A percentile compares a stretch with the other conserved stretches of the same genome.
Evolutionary conservation across 2,888 invertebrate genomes (phyloP).

Genomic region (Erebia aethiops): DNA sequence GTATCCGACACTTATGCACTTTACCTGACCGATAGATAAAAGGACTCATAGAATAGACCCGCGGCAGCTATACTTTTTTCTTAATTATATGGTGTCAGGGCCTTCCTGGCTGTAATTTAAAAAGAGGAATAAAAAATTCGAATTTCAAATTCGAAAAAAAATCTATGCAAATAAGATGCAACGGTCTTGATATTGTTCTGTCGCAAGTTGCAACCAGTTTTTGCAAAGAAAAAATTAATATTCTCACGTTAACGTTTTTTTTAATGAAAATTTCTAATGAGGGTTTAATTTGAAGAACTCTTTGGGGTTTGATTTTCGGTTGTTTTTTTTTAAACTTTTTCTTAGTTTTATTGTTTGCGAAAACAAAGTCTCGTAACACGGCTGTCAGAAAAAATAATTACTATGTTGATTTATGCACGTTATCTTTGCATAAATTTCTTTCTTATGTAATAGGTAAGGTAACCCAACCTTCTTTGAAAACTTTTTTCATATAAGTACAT

Average conservation of each 20-base stretch:
- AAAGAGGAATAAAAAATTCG: slow-evolving; percentile 44
- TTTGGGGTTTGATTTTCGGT: slow-evolving; percentile 79
- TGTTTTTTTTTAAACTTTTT: slow-evolving; percentile 57
- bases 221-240: slow-evolving; percentile 70
- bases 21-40: slow-evolving; percentile 79
- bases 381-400: slow-evolving; percentile 80
- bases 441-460: slow-evolving; percentile 16
- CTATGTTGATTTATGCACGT: slow-evolving; percentile 73
- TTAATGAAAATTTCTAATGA: slow-evolving; percentile 72
- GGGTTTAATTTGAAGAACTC: slow-evolving; percentile 81
- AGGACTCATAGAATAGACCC: slow-evolving; percentile 57
- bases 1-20: slow-evolving; percentile 72
- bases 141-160: slow-evolving; percentile 51
- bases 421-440: slow-evolving; percentile 39
- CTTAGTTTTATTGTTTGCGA: slow-evolving; percentile 67
- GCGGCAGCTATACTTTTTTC: slow-evolving; percentile 63
- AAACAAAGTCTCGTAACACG: slow-evolving; percentile 80
- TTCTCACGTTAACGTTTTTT: slow-evolving; percentile 77
- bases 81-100: slow-evolving; percentile 71
- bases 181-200: slow-evolving; percentile 62
- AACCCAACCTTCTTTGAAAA: neutral
- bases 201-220: slow-evolving; percentile 46
- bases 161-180: slow-evolving; percentile 73
- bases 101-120: slow-evolving; percentile 49
- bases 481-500: neutral